These are phyloP conservation scores for Hyperopisus bebe DNA, from an alignment of 2,113 vertebrate genomes.

Conservation along the genomic window DNA sequence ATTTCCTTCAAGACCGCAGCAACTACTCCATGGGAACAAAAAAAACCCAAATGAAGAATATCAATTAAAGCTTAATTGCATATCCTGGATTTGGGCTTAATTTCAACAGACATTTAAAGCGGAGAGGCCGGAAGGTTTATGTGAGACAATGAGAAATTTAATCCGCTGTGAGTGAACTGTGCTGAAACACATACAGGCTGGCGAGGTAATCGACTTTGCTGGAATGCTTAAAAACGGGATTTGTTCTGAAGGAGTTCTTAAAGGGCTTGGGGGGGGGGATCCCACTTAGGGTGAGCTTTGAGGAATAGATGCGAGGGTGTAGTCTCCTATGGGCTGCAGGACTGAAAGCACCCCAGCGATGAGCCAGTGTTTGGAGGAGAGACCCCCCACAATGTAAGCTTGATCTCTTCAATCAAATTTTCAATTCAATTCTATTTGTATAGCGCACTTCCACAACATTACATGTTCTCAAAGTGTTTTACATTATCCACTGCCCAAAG, in stretches of 20 bases:
- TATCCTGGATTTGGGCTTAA: constrained; percentile 42
- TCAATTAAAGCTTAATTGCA: constrained; percentile 27
- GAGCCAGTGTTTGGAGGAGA: background rate
- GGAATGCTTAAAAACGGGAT: constrained; percentile 62
- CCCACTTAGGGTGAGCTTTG: background rate
- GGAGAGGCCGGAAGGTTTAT: constrained; percentile 36
- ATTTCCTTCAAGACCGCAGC: background rate
- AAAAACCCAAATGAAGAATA: background rate
- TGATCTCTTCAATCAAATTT: background rate
- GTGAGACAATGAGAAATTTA: constrained; percentile 62
- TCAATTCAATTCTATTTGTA: no score
- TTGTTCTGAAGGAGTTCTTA: constrained; percentile 50
- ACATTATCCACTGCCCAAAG: no score
- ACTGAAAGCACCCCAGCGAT: background rate
- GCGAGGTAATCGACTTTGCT: constrained; percentile 61
- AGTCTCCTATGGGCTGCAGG: background rate
- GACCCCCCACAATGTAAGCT: background rate
- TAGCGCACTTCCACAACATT: no score
- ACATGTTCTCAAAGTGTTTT: no score
- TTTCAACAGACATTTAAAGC: constrained; percentile 44
- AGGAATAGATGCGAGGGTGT: background rate
- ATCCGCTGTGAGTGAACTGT: constrained; percentile 64
- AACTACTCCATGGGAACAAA: background rate
- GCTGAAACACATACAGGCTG: constrained; percentile 53
- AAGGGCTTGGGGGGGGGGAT: constrained; percentile 9